Base-by-base conservation (phyloP, 2,113 vertebrate genomes). In the Podocnemis expansa region DNA sequence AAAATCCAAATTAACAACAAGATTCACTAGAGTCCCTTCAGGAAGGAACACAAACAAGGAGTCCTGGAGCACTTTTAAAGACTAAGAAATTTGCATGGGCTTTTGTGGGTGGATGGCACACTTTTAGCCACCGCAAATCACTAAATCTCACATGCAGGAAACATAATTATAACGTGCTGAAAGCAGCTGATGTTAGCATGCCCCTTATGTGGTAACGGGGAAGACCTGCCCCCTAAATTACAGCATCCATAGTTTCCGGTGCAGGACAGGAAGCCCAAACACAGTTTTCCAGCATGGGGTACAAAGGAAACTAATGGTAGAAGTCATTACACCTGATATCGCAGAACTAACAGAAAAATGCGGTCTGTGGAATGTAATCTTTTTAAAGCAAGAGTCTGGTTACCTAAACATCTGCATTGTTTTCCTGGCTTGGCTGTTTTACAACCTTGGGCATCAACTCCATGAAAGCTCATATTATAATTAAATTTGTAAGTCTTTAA, bases 1-100 rank as follows among this genome's bases (percentile, higher is more conserved):
- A 54, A 41, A 41, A 76, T 34, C 31, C 17, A 67, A 54, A 58
- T 43, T 14, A 43, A 3, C 78, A n/a, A 4, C 80, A 1, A n/a
- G n/a, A n/a, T n/a, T n/a, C 0, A 0, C 79, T 9, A 51, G 31
- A 4, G 3, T 52, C 7, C 0, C 22, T 34, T 2, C 85, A 38
- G 93, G 7, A 60, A 0, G 8, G 10, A 6, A 47, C 6, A 47
- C 47, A 47, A 47, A 47, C 47, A 47, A 47, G 47, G 47, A 47
- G 10, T 47, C 47, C 7, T 6, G 47, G 6, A 10, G 47, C 47
- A 47, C 47, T 47, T 47, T 47, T 47, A 47, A 47, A 47, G 47
- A 47, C 47, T 47, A 47, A 47, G 7, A 47, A 8, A 47, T 47
- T 47, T 47, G 10, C 47, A 47, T 47, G 47, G 47, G 10, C 47